Conservation (phyloP, 2,797 vertebrate species). For the Xyrichtys novacula region DNA sequence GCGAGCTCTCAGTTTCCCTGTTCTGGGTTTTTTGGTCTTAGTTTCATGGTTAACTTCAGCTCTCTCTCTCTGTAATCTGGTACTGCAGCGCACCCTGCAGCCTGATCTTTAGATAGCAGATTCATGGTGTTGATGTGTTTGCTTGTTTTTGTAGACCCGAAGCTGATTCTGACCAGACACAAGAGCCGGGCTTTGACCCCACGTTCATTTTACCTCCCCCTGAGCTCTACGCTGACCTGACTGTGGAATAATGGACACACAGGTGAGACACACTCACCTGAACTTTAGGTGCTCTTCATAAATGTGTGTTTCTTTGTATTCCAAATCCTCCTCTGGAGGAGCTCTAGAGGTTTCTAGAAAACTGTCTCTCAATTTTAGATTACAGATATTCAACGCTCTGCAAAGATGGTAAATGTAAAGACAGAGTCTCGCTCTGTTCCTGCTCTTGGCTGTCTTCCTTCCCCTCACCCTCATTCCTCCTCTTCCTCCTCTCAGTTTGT, state of each 20-base stretch:
- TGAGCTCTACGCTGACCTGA: conserved; percentile 79
- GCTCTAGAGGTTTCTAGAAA: no score
- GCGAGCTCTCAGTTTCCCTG: not conserved
- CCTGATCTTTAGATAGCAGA: not conserved
- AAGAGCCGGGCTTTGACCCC: conserved; percentile 36
- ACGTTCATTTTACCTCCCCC: conserved; percentile 82
- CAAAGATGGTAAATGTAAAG: no score
- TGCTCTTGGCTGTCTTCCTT: no score
- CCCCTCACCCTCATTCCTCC: no score
- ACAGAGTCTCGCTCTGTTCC: no score
- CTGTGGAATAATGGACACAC: conserved; percentile 27
- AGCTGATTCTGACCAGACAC: not conserved
- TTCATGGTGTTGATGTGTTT: no score
- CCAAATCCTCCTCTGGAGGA: no score
- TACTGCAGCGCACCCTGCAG: not conserved
- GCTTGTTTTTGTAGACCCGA: conserved; percentile 48
- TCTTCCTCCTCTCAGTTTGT: no score
- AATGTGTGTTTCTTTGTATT: not conserved
- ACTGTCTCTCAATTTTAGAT: no score
- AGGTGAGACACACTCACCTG: conserved; percentile 16
- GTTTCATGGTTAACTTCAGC: not conserved
- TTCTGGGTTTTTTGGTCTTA: not conserved
- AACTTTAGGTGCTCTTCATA: not conserved
- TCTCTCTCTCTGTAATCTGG: not conserved
- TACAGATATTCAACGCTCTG: no score